Evolutionary conservation across 2,888 invertebrate genomes (phyloP).

Genomic region (Euplagia quadripunctaria): DNA sequence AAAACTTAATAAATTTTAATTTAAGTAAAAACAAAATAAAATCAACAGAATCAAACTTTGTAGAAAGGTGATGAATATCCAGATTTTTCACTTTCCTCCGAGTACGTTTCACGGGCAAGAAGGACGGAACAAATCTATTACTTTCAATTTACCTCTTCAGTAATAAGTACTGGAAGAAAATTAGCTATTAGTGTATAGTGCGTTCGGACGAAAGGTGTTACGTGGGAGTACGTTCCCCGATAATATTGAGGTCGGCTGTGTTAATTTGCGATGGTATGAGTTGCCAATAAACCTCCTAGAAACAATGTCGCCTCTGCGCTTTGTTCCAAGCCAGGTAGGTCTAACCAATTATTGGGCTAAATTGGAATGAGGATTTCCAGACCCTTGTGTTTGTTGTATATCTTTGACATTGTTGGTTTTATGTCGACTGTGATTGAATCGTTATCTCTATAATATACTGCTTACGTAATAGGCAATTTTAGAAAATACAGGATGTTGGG

Average conservation of each 20-base stretch:
- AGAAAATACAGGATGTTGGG: conserved; percentile 40
- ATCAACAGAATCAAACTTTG: conserved; percentile 21
- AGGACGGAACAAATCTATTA: conserved; percentile 72
- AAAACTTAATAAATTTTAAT: conserved; percentile 6
- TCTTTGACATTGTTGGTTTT: conserved; percentile 50
- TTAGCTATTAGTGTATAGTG: conserved; percentile 70
- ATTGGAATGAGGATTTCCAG: conserved; percentile 71
- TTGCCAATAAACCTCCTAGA: conserved; percentile 70
- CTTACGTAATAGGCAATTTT: conserved; percentile 39
- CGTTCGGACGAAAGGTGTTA: conserved; percentile 52
- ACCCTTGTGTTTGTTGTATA: conserved; percentile 57
- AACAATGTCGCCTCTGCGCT: conserved; percentile 69
- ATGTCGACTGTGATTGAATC: conserved; percentile 44
- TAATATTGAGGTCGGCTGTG: conserved; percentile 69
- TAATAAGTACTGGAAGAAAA: conserved; percentile 68
- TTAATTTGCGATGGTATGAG: conserved; percentile 74
- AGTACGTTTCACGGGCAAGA: conserved; percentile 48
- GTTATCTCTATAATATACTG: conserved; percentile 41
- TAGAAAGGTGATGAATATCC: conserved; percentile 2
- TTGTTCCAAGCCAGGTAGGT: conserved; percentile 70
- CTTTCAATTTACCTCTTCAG: conserved; percentile 68
- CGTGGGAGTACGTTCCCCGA: conserved; percentile 60
- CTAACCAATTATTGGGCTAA: conserved; percentile 70
- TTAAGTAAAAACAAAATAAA: conserved; percentile 41
- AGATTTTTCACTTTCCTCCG: conserved; percentile 25